Percentiles rank a stretch among this genome's conserved stretches.
These are phyloP conservation scores for Condylostylus longicornis DNA, from an alignment of 1,140 invertebrate species.

Conservation along the genomic window DNA sequence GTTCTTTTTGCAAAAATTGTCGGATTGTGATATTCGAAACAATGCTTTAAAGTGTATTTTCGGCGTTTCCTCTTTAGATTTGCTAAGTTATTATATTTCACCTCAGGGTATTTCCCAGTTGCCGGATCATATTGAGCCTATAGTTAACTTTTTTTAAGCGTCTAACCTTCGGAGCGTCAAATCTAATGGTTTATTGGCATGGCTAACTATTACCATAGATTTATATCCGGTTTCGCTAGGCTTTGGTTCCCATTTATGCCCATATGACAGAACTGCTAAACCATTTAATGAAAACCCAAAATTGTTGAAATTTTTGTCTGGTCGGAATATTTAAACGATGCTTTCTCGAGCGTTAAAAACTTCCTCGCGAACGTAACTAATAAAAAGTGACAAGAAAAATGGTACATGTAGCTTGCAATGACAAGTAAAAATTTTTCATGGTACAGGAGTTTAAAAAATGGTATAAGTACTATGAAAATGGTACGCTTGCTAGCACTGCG, in stretches of 20 bases:
- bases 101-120: conserved; percentile 12
- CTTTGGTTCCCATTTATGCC: conserved; percentile 14
- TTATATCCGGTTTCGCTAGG: conserved; percentile 8
- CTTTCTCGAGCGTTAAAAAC: neutral
- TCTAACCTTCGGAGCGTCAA: neutral
- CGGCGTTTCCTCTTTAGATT: conserved; percentile 13
- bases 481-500: too few relatives aligned
- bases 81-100: conserved; percentile 13
- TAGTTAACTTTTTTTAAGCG: conserved; percentile 11
- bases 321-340: neutral
- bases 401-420: too few relatives aligned
- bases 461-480: too few relatives aligned
- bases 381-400: too few relatives aligned
- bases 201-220: conserved; percentile 27
- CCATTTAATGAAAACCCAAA: conserved; percentile 12
- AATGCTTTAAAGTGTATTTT: conserved; percentile 18
- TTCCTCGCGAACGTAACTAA: neutral
- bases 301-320: conserved; percentile 9
- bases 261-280: conserved; percentile 12
- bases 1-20: conserved; percentile 10
- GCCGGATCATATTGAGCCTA: conserved; percentile 10
- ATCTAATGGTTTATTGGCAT: conserved; percentile 31
- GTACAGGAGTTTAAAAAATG: too few relatives aligned
- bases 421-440: too few relatives aligned
- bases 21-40: conserved; percentile 14